A percentile compares a stretch with the other conserved stretches of the same genome.
phyloP scores from a whole-genome alignment of 2,888 invertebrate genomes.

The Melangyna quadrimaculata region DNA sequence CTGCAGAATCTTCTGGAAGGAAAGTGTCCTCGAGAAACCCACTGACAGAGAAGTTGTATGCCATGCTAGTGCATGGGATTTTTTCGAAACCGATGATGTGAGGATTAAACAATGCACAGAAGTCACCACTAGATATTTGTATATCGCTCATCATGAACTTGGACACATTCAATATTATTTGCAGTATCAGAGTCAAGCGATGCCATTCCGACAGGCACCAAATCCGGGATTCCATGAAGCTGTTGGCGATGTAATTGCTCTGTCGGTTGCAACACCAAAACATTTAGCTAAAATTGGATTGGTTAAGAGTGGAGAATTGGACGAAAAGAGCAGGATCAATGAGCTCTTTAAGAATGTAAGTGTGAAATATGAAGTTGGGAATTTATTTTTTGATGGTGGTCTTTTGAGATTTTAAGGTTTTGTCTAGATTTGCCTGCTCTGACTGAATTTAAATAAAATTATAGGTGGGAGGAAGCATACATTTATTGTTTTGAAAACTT shows the following conservation, averaged over 20 bases:
- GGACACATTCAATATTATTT: slow-evolving; percentile 87
- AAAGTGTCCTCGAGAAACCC: slow-evolving; percentile 91
- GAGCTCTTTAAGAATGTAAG: slow-evolving; percentile 82
- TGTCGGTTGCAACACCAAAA: slow-evolving; percentile 86
- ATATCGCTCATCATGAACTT: slow-evolving; percentile 86
- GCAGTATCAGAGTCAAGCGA: slow-evolving; percentile 84
- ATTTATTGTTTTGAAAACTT: too few relatives aligned
- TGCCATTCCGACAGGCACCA: slow-evolving; percentile 83
- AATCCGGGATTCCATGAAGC: slow-evolving; percentile 87
- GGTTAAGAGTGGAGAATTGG: slow-evolving; percentile 83
- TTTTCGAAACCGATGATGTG: slow-evolving; percentile 90
- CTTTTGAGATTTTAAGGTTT: not conserved
- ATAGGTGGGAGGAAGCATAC: too few relatives aligned
- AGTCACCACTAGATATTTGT: slow-evolving; percentile 83
- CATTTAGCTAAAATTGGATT: slow-evolving; percentile 87
- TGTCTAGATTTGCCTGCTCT: too few relatives aligned
- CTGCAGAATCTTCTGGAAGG: slow-evolving; percentile 88
- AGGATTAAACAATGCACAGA: slow-evolving; percentile 86
- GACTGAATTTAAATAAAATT: too few relatives aligned
- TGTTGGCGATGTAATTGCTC: slow-evolving; percentile 87
- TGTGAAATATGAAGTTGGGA: not conserved
- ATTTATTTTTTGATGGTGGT: too few relatives aligned
- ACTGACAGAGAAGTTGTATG: slow-evolving; percentile 88
- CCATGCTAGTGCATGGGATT: slow-evolving; percentile 95
- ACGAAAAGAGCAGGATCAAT: slow-evolving; percentile 85